These are phyloP conservation scores for Amphipoea oculea DNA, from an alignment of 2,888 invertebrate genomes.

Conservation along the genomic window DNA sequence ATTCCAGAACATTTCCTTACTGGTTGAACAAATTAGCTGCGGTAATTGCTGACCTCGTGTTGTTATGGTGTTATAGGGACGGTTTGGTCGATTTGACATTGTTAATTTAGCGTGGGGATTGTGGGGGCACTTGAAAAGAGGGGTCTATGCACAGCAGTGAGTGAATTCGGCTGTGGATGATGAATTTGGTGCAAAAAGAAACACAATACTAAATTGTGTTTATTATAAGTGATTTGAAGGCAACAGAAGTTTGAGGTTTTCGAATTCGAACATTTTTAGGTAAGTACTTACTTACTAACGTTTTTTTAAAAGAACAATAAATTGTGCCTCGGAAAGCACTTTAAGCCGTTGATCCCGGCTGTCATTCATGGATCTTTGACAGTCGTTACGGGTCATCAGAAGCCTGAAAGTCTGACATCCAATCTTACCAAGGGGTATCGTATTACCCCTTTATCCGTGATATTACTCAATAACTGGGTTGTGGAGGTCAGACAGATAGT, in stretches of 20 bases:
- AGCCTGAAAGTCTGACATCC: too few species aligned
- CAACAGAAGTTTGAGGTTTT: neutral
- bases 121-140: neutral
- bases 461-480: too few species aligned
- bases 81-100: too few species aligned
- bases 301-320: neutral
- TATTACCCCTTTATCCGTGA: too few species aligned
- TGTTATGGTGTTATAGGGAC: neutral
- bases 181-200: neutral
- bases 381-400: too few species aligned
- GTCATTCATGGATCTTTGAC: too few species aligned
- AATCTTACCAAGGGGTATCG: too few species aligned
- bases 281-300: neutral
- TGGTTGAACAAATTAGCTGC: conserved; percentile 57
- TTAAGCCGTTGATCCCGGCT: too few species aligned
- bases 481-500: too few species aligned
- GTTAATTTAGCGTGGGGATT: neutral
- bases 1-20: conserved; percentile 62
- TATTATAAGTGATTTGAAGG: neutral
- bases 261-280: neutral
- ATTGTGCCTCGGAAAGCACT: too few species aligned
- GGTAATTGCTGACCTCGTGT: conserved; percentile 56
- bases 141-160: neutral
- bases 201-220: neutral
- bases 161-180: neutral